Evolutionary conservation across 1,140 invertebrate genomes (phyloP).

Genomic region (Cephus cinctus): DNA sequence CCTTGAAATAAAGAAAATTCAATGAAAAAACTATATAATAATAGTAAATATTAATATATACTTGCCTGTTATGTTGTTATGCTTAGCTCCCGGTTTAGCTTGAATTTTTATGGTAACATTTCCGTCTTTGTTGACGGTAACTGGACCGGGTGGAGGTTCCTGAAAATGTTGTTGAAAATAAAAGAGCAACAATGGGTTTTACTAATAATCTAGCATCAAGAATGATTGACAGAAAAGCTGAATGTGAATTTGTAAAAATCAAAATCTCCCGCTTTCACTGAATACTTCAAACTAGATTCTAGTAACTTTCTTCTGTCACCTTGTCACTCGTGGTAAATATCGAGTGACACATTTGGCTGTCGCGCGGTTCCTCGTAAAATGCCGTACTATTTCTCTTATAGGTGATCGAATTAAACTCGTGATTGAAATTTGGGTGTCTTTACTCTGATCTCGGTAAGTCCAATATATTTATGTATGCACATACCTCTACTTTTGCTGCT

Average conservation of each 20-base stretch:
- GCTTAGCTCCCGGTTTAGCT: slow-evolving; percentile 77
- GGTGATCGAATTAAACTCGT: slow-evolving; percentile 33
- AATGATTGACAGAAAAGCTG: too few species aligned
- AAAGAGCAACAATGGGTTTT: too few species aligned
- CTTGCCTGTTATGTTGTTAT: slow-evolving; percentile 69
- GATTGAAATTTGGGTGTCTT: slow-evolving; percentile 11
- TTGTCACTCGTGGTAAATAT: neutral
- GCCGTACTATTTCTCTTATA: slow-evolving; percentile 35
- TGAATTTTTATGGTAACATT: slow-evolving; percentile 66
- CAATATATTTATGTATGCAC: slow-evolving; percentile 5
- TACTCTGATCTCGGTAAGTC: slow-evolving; percentile 29
- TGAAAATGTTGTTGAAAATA: too few species aligned
- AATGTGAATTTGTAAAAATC: too few species aligned
- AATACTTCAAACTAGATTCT: too few species aligned
- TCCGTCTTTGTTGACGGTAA: slow-evolving; percentile 61
- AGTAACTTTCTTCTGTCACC: neutral
- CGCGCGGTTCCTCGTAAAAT: slow-evolving; percentile 29
- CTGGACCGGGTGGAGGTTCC: slow-evolving; percentile 36
- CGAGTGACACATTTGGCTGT: neutral
- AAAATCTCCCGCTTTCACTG: too few species aligned
- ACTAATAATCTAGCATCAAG: too few species aligned
- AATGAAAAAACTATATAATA: slow-evolving; percentile 5
- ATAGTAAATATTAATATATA: slow-evolving; percentile 4
- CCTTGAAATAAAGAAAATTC: neutral
- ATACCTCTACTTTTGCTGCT: slow-evolving; percentile 24